Percentiles rank a stretch among this genome's conserved stretches.
Conservation (phyloP, 2,113 vertebrate species). For the Muntiacus reevesi region DNA sequence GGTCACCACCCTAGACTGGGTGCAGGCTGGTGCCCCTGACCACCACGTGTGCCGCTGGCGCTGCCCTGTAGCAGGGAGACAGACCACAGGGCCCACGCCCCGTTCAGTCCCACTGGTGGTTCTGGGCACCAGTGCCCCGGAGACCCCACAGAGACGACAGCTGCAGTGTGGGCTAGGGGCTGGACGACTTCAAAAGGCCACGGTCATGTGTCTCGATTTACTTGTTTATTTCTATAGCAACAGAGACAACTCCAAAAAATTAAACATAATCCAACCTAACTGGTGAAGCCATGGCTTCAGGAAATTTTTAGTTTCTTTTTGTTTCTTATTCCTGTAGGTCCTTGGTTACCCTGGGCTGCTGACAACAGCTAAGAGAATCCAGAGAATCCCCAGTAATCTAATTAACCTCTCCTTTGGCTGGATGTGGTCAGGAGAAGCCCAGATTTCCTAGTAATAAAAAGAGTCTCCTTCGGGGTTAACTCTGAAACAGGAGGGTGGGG, state of each 20-base stretch:
- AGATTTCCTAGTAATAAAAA: not conserved
- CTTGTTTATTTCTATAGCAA: slow-evolving; percentile 25
- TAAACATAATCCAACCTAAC: not conserved
- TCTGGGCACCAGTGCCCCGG: not conserved
- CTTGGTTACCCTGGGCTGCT: not conserved
- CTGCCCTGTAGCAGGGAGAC: not conserved
- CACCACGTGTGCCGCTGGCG: too few species aligned
- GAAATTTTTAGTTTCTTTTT: not conserved
- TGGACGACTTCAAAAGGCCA: not conserved
- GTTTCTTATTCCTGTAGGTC: not conserved
- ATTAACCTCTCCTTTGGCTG: not conserved
- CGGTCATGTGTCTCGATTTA: not conserved
- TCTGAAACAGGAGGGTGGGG: accelerated
- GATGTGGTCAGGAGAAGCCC: not conserved
- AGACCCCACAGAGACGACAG: accelerated
- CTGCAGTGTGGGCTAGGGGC: not conserved
- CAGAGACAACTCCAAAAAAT: not conserved
- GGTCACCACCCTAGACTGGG: not conserved
- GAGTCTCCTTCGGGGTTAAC: accelerated
- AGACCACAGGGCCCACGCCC: too few species aligned
- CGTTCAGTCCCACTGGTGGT: not conserved
- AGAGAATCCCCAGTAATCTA: not conserved
- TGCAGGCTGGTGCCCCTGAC: too few species aligned
- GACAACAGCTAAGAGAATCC: not conserved
- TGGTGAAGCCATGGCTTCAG: not conserved